Conservation (phyloP, 2,797 vertebrate genomes). For the Oryzias dopingdopingensis region DNA sequence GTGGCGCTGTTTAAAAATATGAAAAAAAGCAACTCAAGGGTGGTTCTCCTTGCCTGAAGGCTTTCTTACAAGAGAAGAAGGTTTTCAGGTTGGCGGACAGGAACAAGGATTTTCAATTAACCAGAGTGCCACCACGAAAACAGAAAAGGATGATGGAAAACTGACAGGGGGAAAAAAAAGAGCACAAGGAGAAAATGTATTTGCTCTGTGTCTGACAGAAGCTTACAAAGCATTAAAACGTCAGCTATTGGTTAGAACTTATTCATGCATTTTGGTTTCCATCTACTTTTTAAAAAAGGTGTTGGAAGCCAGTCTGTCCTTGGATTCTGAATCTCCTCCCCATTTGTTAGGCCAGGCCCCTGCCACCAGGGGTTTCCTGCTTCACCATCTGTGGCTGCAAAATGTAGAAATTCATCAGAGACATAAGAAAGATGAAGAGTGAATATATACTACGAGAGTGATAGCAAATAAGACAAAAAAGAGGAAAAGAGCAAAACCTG, state of each 20-base stretch:
- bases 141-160: slow-evolving; percentile 9
- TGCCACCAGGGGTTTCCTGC: slow-evolving; percentile 54
- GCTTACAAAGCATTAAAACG: slow-evolving; percentile 6
- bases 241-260: slow-evolving; percentile 18
- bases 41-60: slow-evolving; percentile 39
- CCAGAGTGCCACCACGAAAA: slow-evolving; percentile 32
- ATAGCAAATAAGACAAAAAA: slow-evolving; percentile 6
- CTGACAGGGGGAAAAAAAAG: neutral
- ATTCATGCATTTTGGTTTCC: slow-evolving; percentile 22
- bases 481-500: slow-evolving; percentile 1
- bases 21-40: slow-evolving; percentile 18
- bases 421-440: slow-evolving; percentile 43
- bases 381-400: slow-evolving; percentile 69
- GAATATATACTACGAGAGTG: slow-evolving; percentile 40
- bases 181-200: slow-evolving; percentile 12
- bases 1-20: slow-evolving; percentile 29
- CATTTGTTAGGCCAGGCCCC: slow-evolving; percentile 44
- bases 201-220: slow-evolving; percentile 8
- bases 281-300: slow-evolving; percentile 39
- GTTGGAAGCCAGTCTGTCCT: slow-evolving; percentile 41
- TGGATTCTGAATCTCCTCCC: slow-evolving; percentile 24
- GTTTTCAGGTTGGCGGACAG: slow-evolving; percentile 44
- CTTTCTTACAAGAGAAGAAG: slow-evolving; percentile 33
- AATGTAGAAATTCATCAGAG: slow-evolving; percentile 70
- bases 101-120: slow-evolving; percentile 69